Evolutionary conservation across 2,888 invertebrate species (phyloP).

Genomic region (Caenorhabditis japonica): DNA sequence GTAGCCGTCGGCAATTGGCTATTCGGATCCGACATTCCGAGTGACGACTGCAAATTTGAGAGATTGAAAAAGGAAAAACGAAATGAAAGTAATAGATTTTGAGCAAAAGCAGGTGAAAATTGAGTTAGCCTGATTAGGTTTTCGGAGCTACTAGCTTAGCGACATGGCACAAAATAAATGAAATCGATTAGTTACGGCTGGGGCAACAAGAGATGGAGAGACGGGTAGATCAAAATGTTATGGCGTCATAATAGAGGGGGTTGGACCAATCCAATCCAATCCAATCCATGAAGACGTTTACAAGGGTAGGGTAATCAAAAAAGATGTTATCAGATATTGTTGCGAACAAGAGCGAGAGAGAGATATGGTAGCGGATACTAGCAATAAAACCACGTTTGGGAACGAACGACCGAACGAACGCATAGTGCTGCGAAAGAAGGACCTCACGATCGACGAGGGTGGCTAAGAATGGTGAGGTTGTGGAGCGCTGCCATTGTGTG

Average conservation of each 20-base stretch:
- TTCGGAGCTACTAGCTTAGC: too few species aligned
- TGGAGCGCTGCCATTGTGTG: not conserved
- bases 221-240: slow-evolving; percentile 1
- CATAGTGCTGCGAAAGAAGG: too few species aligned
- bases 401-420: too few species aligned
- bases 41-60: too few species aligned
- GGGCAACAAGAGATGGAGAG: not conserved
- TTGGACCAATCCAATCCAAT: not conserved
- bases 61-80: not conserved
- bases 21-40: slow-evolving; percentile 37
- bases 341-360: too few species aligned
- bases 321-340: too few species aligned
- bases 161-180: too few species aligned
- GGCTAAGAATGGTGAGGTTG: slow-evolving; percentile 34
- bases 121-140: slow-evolving; percentile 33
- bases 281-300: too few species aligned
- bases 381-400: too few species aligned
- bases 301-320: too few species aligned
- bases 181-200: not conserved
- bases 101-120: slow-evolving; percentile 41
- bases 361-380: too few species aligned
- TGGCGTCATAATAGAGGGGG: slow-evolving; percentile 3
- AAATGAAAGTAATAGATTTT: slow-evolving; percentile 2
- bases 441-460: not conserved
- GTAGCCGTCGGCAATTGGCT: slow-evolving; percentile 29